These are phyloP conservation scores for Eclectus roratus DNA, from an alignment of 2,113 vertebrate species.

Conservation along the genomic window DNA sequence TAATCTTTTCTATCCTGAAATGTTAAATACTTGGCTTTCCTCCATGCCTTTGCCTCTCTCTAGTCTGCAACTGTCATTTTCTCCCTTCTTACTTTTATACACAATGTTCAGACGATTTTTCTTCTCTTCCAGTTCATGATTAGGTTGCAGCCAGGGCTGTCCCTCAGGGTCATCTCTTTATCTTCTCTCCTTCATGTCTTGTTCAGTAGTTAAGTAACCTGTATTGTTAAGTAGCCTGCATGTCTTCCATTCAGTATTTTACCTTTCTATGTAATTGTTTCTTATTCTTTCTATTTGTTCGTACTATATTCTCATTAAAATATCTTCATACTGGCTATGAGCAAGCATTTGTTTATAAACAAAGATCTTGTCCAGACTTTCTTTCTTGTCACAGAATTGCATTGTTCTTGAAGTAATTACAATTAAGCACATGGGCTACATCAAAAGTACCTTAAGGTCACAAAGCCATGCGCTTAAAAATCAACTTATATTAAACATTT, in stretches of 20 bases:
- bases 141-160: constrained; percentile 66
- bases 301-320: constrained; percentile 26
- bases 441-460: not conserved
- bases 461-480: not conserved
- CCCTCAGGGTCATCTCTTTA: constrained; percentile 70
- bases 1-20: constrained; percentile 71
- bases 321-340: not conserved
- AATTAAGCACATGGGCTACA: not conserved
- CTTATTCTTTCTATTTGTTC: constrained; percentile 37
- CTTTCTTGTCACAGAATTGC: not conserved
- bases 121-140: constrained; percentile 68
- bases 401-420: constrained; percentile 26
- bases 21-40: constrained; percentile 75
- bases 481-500: not conserved
- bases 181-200: constrained; percentile 51
- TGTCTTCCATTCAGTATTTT: constrained; percentile 45
- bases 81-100: constrained; percentile 48
- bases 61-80: constrained; percentile 40
- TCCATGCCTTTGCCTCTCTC: constrained; percentile 67
- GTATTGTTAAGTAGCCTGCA: constrained; percentile 33
- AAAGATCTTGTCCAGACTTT: not conserved
- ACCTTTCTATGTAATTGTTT: constrained; percentile 36
- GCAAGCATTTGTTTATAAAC: constrained; percentile 5
- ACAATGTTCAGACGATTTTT: constrained; percentile 63
- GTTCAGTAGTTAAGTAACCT: constrained; percentile 58